Evolutionary conservation across 2,113 vertebrate species (phyloP).

Genomic region (human (Homo sapiens)): GRCh38 chr11:99311001-99311500

Average conservation of each 20-base stretch:
- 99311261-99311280: not conserved
- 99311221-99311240: not conserved
- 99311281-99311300: not conserved
- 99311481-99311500: not conserved
- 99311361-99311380: not conserved
- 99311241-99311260: not conserved
- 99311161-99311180: no score
- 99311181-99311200: no score
- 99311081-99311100: no score
- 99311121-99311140: no score
- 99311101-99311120: no score
- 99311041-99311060: no score
- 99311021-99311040: no score
- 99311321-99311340: not conserved
- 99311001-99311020: no score
- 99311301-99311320: not conserved
- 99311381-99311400: not conserved
- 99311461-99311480: not conserved
- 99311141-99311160: no score
- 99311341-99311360: not conserved
- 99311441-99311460: not conserved
- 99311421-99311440: not conserved
- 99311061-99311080: no score
- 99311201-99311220: no score
- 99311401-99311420: not conserved